Conservation (phyloP, 2,888 invertebrate species). For the Abrostola tripartita region DNA sequence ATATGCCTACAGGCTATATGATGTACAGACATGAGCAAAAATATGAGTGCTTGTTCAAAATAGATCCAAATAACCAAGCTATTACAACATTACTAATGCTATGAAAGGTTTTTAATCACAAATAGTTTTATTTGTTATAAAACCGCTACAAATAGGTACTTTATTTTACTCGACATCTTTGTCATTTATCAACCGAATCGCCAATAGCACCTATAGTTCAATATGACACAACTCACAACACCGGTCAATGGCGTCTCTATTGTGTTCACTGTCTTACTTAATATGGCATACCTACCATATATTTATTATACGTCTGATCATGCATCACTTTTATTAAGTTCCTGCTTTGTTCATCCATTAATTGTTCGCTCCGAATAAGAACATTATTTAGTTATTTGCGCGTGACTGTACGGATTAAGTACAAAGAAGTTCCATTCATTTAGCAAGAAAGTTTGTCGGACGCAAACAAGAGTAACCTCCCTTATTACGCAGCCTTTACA, state of each 20-base stretch:
- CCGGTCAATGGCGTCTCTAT: too few species aligned
- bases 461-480: conserved; percentile 69
- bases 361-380: conserved; percentile 43
- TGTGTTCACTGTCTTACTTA: too few species aligned
- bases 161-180: too few species aligned
- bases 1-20: neutral
- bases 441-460: conserved; percentile 67
- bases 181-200: too few species aligned
- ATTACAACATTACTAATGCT: too few species aligned
- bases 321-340: conserved; percentile 47
- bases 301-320: conserved; percentile 25
- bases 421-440: conserved; percentile 67
- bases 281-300: conserved; percentile 7
- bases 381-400: conserved; percentile 55
- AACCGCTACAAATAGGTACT: neutral
- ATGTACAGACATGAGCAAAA: too few species aligned
- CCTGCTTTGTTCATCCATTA: conserved; percentile 25
- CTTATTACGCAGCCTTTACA: conserved; percentile 73
- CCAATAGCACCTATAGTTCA: too few species aligned
- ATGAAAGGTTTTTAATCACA: too few species aligned
- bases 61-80: too few species aligned
- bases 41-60: too few species aligned
- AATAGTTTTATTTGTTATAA: too few species aligned
- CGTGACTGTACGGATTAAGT: conserved; percentile 48
- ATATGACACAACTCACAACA: too few species aligned